Conservation (phyloP, 2,888 invertebrate species). For the Euclidia mi region DNA sequence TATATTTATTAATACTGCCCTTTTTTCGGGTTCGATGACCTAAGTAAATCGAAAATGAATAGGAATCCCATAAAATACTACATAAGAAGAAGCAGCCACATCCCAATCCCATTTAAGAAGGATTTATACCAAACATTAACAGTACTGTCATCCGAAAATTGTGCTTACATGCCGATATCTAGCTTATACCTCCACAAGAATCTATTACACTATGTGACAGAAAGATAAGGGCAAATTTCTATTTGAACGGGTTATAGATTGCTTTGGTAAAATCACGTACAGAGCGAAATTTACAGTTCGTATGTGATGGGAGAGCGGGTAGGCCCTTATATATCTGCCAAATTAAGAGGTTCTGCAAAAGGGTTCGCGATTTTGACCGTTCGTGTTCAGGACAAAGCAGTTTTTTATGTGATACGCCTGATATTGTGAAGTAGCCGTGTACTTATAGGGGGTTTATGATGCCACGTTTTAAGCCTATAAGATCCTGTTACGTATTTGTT, state of each 20-base stretch:
- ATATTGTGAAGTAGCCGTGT: slow-evolving; percentile 46
- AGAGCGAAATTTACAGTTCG: slow-evolving; percentile 52
- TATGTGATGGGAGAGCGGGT: slow-evolving; percentile 42
- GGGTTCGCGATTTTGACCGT: slow-evolving; percentile 49
- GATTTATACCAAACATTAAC: slow-evolving; percentile 9
- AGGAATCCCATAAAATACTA: background rate
- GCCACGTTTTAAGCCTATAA: slow-evolving; percentile 18
- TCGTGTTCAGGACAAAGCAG: slow-evolving; percentile 37
- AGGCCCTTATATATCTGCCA: slow-evolving; percentile 50
- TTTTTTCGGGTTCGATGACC: too few species aligned
- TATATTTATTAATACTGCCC: too few species aligned
- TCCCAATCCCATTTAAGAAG: slow-evolving; percentile 1
- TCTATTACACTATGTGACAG: slow-evolving; percentile 46
- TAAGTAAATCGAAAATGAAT: slow-evolving; percentile 4
- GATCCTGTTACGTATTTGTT: slow-evolving; percentile 1
- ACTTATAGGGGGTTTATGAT: slow-evolving; percentile 26
- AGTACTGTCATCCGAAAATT: slow-evolving; percentile 18
- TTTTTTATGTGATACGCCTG: slow-evolving; percentile 45
- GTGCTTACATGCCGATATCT: slow-evolving; percentile 33
- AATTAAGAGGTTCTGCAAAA: slow-evolving; percentile 55
- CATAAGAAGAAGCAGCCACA: background rate
- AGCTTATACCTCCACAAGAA: slow-evolving; percentile 23
- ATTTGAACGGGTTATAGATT: slow-evolving; percentile 50
- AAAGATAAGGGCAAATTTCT: slow-evolving; percentile 55
- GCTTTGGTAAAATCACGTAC: slow-evolving; percentile 58